Evolutionary conservation across 2,888 invertebrate species (phyloP).

Genomic region (Zeuzera pyrina): DNA sequence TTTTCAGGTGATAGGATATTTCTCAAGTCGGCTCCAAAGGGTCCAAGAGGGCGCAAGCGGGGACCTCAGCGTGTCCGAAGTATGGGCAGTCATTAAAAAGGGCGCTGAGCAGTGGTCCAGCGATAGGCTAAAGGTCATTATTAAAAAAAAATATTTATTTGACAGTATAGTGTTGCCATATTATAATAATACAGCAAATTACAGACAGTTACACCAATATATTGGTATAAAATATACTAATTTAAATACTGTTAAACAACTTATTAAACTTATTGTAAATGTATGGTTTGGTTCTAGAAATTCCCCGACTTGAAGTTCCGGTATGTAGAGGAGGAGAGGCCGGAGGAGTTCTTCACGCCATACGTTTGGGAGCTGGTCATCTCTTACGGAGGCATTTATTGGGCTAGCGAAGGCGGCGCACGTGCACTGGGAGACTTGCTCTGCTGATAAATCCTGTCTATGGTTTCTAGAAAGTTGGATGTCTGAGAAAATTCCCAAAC

Average conservation of each 20-base stretch:
- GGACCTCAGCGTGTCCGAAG: conserved; percentile 88
- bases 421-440: conserved; percentile 41
- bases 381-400: conserved; percentile 65
- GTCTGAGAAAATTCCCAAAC: too few species aligned
- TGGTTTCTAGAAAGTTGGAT: too few species aligned
- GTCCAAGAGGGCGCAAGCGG: conserved; percentile 75
- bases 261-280: too few species aligned
- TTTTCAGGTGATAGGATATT: conserved; percentile 75
- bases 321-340: conserved; percentile 98
- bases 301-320: conserved; percentile 99
- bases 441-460: conserved; percentile 38
- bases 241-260: too few species aligned
- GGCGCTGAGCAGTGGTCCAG: conserved; percentile 95
- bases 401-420: conserved; percentile 62
- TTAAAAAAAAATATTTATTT: too few species aligned
- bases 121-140: conserved; percentile 89
- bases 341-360: conserved; percentile 99
- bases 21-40: conserved; percentile 73
- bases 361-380: conserved; percentile 97
- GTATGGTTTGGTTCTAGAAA: conserved; percentile 81
- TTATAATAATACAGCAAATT: too few species aligned
- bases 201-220: too few species aligned
- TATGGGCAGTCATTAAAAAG: conserved; percentile 89
- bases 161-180: too few species aligned
- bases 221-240: too few species aligned